Evolutionary conservation across 2,797 vertebrate species (phyloP), one percentile per base, ranked within the genome.

Genomic region (Peromyscus melanophrys): DNA sequence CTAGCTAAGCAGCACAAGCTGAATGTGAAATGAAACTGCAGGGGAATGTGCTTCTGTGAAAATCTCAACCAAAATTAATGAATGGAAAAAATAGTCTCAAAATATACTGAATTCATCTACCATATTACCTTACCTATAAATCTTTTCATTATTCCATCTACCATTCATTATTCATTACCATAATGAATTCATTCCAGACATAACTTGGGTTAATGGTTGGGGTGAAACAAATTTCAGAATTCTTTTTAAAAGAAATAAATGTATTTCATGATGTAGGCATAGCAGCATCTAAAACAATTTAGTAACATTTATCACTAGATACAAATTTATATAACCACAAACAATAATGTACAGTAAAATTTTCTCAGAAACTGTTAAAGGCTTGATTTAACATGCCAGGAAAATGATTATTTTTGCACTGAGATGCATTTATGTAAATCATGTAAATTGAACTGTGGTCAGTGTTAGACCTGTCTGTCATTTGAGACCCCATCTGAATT

Each of bases 401-500:
- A 89, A 94, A 96, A 97, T 97, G 86, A 91, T 40, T 94, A 97
- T 88, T 96, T 97, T 97, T 97, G 97, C 96, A 95, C 77, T 96
- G 95, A 98, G 97, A 99, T 97, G 95, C 63, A 91, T 84, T 94
- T 80, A 96, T 67, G 88, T 92, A 94, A 98, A 97, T 98, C 97
- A 98, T 34, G 97, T 97, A 98, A 98, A 84, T 90, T 98, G 94
- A 87, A 98, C 40, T 95, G 95, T 98, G 96, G 98, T 98, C 97
- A 96, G 92, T 98, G 96, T 97, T 98, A 98, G 98, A 98, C 94
- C 97, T 98, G 97, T 96, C 98, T 98, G 97, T 96, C 98, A 98
- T 98, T 98, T 97, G 96, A 96, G 97, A 98, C 91, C 98, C 78
- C 92, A 98, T 96, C 97, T 98, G 97, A 99, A 98, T 97, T 98